A percentile compares a stretch with the other conserved stretches of the same genome.
phyloP scores from a whole-genome alignment of 2,888 invertebrate genomes.

The Hypena proboscidalis region DNA sequence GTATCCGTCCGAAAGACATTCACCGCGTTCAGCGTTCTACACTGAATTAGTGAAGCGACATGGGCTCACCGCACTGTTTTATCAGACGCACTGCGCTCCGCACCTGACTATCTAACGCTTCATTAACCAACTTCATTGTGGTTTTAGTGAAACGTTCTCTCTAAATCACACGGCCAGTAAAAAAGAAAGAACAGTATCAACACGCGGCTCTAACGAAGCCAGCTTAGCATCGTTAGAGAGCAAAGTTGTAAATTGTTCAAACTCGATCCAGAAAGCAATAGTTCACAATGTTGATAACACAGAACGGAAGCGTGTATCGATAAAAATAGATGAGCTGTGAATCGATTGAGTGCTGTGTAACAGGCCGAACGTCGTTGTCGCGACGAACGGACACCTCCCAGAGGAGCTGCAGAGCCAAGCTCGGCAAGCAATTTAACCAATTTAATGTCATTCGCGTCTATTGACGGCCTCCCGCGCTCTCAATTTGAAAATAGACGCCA shows the following conservation, averaged over 20 bases:
- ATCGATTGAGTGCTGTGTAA: constrained; percentile 52
- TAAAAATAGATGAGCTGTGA: constrained; percentile 54
- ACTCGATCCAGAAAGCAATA: constrained; percentile 25
- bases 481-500: constrained; percentile 80
- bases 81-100: constrained; percentile 33
- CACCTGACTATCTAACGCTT: constrained; percentile 16
- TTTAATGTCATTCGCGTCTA: constrained; percentile 81
- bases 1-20: constrained; percentile 72
- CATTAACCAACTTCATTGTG: constrained; percentile 16
- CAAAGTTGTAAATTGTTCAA: constrained; percentile 27
- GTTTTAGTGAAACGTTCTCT: constrained; percentile 2
- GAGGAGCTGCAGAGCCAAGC: constrained; percentile 71
- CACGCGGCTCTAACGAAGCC: not conserved
- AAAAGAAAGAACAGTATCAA: constrained; percentile 5
- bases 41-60: constrained; percentile 67
- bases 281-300: constrained; percentile 35
- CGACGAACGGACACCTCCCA: constrained; percentile 65
- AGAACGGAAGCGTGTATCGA: constrained; percentile 44
- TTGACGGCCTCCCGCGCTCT: constrained; percentile 77
- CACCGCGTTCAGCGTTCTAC: constrained; percentile 58
- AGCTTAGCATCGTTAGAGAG: constrained; percentile 10
- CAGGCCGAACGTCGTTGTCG: constrained; percentile 34
- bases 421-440: constrained; percentile 82
- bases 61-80: constrained; percentile 49
- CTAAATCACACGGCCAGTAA: constrained; percentile 7